These are phyloP conservation scores for Papilio dardanus DNA, from an alignment of 1,140 invertebrate species.

Conservation along the genomic window DNA sequence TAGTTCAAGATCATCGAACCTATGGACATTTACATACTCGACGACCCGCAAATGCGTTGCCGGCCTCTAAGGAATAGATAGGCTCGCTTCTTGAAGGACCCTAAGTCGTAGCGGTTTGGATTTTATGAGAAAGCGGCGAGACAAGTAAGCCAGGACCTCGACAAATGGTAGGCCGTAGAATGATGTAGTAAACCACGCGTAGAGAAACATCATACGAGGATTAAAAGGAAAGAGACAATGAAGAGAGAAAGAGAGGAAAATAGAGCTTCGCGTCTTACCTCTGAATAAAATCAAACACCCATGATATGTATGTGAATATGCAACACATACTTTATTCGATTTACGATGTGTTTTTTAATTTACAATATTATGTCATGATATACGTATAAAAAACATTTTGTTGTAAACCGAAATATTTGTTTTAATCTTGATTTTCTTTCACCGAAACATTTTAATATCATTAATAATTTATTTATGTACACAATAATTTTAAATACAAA, in stretches of 20 bases:
- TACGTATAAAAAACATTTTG: conserved; percentile 1
- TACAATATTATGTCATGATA: background rate
- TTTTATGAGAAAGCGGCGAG: too few species aligned
- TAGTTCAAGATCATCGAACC: too few species aligned
- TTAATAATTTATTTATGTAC: background rate
- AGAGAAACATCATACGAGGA: too few species aligned
- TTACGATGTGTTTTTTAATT: background rate
- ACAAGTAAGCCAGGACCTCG: background rate
- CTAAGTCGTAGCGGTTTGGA: too few species aligned
- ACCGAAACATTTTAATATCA: background rate
- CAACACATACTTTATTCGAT: conserved; percentile 15
- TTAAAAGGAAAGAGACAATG: too few species aligned
- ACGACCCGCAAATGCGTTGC: too few species aligned
- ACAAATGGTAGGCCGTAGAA: background rate
- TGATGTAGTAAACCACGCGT: too few species aligned
- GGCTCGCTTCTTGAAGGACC: too few species aligned
- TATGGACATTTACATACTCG: too few species aligned
- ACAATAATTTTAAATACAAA: conserved; percentile 13
- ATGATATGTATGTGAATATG: conserved; percentile 11
- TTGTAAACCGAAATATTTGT: background rate
- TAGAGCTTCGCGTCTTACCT: too few species aligned
- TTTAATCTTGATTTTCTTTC: background rate
- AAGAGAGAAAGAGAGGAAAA: too few species aligned
- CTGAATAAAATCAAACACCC: conserved; percentile 14
- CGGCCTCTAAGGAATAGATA: too few species aligned